Conservation (phyloP, 2,888 invertebrate genomes). For the Zaprionus obscuricornis region DNA sequence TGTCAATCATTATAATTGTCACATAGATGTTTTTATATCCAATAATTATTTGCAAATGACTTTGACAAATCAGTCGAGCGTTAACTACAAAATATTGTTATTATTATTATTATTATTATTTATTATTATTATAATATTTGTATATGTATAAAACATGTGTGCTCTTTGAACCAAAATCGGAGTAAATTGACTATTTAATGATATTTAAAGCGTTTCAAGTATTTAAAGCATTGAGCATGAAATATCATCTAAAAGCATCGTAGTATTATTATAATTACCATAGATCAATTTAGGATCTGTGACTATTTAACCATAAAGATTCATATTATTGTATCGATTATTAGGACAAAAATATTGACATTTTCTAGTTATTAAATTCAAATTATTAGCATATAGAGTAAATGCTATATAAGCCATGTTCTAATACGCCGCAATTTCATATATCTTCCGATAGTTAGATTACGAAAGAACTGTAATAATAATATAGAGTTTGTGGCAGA, state of each 20-base stretch:
- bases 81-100: neutral
- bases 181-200: constrained; percentile 8
- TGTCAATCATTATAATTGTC: constrained; percentile 18
- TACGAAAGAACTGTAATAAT: neutral
- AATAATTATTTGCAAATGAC: constrained; percentile 33
- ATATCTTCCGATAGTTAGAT: neutral
- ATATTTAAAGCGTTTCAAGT: constrained; percentile 1
- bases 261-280: neutral
- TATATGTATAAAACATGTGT: neutral
- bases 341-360: constrained; percentile 1
- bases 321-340: constrained; percentile 6
- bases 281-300: constrained; percentile 13
- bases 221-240: constrained; percentile 11
- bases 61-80: constrained; percentile 39
- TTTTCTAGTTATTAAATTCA: constrained; percentile 42
- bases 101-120: neutral
- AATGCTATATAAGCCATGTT: constrained; percentile 39
- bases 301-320: constrained; percentile 43
- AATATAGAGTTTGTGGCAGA: neutral
- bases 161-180: constrained; percentile 20
- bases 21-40: no score
- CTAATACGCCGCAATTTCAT: neutral
- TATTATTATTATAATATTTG: neutral
- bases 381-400: constrained; percentile 14
- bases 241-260: no score